phyloP scores from a whole-genome alignment of 2,888 invertebrate species.

The Chrysolina oricalcia region DNA sequence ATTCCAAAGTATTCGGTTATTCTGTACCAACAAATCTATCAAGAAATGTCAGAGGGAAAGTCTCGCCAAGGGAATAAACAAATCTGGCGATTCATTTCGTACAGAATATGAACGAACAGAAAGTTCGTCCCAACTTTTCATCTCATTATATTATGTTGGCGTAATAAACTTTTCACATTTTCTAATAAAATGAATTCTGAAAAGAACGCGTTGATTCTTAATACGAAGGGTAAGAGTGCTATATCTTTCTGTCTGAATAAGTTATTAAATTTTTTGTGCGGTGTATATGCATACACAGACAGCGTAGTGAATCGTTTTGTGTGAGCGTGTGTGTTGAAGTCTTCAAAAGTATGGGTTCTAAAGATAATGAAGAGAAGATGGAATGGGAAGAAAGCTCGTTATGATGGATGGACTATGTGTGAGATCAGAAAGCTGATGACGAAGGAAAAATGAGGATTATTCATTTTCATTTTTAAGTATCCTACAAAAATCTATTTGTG shows the following conservation, averaged over 20 bases:
- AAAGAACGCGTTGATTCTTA: slow-evolving; percentile 30
- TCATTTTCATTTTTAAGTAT: no score
- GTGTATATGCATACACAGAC: neutral
- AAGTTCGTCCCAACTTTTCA: slow-evolving; percentile 39
- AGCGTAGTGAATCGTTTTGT: neutral
- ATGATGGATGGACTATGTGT: neutral
- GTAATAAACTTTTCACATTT: slow-evolving; percentile 48
- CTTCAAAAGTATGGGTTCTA: neutral
- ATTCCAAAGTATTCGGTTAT: neutral
- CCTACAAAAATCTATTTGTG: no score
- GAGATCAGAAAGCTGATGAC: no score
- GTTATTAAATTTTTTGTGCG: slow-evolving; percentile 21
- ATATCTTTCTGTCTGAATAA: slow-evolving; percentile 6
- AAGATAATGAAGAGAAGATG: neutral
- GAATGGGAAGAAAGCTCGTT: neutral
- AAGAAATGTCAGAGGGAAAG: neutral
- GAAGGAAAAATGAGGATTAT: no score
- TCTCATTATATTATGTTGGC: slow-evolving; percentile 47
- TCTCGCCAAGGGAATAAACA: slow-evolving; percentile 29
- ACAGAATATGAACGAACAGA: slow-evolving; percentile 36
- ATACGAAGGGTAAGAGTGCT: neutral
- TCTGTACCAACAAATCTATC: neutral
- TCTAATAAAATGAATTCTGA: slow-evolving; percentile 43
- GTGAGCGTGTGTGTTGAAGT: neutral
- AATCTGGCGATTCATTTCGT: slow-evolving; percentile 23